Percentiles rank a stretch among this genome's conserved stretches.
Evolutionary conservation across 1,140 invertebrate genomes (phyloP).

Genomic region (Drosophila murphyi): DNA sequence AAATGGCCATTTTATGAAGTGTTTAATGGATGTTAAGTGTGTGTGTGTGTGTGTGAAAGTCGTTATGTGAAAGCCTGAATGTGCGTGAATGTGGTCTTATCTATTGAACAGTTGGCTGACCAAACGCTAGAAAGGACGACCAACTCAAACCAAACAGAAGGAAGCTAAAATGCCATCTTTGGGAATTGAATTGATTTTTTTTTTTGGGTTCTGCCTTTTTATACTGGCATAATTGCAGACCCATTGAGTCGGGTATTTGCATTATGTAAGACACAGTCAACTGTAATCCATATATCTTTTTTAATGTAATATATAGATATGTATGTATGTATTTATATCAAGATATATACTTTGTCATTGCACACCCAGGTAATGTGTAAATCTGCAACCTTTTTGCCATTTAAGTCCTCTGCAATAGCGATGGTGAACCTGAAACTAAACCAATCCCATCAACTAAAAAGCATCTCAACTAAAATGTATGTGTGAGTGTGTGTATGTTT

Average conservation of each 20-base stretch:
- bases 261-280: not conserved
- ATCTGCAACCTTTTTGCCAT: conserved; percentile 36
- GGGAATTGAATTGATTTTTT: conserved; percentile 70
- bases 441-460: conserved; percentile 82
- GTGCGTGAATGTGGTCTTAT: conserved; percentile 58
- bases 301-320: not conserved
- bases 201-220: conserved; percentile 23
- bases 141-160: conserved; percentile 15
- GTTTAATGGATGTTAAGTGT: conserved; percentile 80
- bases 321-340: not conserved
- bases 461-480: conserved; percentile 59
- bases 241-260: conserved; percentile 34
- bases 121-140: conserved; percentile 1
- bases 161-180: conserved; percentile 6
- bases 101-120: conserved; percentile 72
- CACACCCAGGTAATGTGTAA: conserved; percentile 30
- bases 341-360: conserved; percentile 16
- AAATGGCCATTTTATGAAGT: conserved; percentile 82
- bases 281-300: conserved; percentile 1
- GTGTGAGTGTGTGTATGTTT: conserved; percentile 15
- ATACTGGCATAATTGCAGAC: conserved; percentile 62
- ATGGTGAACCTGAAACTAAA: conserved; percentile 65
- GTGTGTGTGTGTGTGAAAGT: conserved; percentile 32
- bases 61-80: conserved; percentile 8
- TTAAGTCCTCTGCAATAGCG: conserved; percentile 37